These are phyloP conservation scores for Phalacrocorax aristotelis DNA, from an alignment of 2,113 vertebrate species.

Conservation along the genomic window DNA sequence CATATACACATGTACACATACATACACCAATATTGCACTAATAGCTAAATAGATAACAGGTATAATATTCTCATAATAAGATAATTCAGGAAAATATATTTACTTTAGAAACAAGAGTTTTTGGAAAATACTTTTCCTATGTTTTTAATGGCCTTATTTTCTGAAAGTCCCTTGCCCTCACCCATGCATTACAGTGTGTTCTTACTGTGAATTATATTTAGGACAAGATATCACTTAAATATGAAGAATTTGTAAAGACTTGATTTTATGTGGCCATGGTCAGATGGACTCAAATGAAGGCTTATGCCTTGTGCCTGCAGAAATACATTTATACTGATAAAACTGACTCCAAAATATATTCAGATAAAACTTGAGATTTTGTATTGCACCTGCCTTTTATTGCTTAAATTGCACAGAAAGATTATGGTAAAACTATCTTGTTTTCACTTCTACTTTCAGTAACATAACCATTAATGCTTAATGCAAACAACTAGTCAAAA, in stretches of 20 bases:
- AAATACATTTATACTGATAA: background rate
- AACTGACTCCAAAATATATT: background rate
- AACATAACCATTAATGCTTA: background rate
- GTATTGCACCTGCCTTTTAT: background rate
- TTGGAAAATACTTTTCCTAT: background rate
- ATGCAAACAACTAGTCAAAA: background rate
- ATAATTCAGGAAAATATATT: background rate
- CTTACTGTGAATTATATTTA: background rate
- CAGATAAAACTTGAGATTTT: background rate
- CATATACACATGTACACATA: accelerated
- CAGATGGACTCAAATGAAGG: background rate
- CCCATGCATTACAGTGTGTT: background rate
- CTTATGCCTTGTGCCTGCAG: background rate
- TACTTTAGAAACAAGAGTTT: background rate
- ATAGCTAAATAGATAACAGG: background rate
- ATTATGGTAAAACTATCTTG: background rate
- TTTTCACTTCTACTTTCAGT: background rate
- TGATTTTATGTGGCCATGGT: background rate
- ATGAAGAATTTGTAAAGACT: background rate
- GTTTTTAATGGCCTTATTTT: background rate
- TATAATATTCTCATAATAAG: background rate
- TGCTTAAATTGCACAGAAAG: background rate
- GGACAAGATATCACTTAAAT: background rate
- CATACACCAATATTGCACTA: background rate
- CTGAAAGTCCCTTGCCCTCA: background rate